Percentiles rank a stretch among this genome's conserved stretches.
Conservation (phyloP, 1,140 invertebrate genomes). For the Cotesia chilonis region DNA sequence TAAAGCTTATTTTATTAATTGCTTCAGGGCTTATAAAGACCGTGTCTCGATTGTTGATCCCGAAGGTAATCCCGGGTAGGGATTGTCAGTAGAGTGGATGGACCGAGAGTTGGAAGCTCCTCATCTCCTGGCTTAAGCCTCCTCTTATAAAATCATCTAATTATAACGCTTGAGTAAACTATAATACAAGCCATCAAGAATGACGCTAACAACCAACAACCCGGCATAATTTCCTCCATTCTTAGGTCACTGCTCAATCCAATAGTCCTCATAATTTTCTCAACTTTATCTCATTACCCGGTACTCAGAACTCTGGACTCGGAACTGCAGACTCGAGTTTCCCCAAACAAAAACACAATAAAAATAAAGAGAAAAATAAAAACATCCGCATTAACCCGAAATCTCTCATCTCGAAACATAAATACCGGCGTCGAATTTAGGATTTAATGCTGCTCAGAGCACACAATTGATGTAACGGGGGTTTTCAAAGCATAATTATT, state of each 20-base stretch:
- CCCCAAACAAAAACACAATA: too few relatives aligned
- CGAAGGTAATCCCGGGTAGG: slow-evolving; percentile 38
- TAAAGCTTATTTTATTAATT: slow-evolving; percentile 1
- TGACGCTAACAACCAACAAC: slow-evolving; percentile 23
- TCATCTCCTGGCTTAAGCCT: slow-evolving; percentile 12
- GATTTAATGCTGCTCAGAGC: neutral
- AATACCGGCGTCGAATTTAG: neutral
- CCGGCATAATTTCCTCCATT: neutral
- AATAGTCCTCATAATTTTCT: slow-evolving; percentile 4
- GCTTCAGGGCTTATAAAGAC: slow-evolving; percentile 29
- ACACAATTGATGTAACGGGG: slow-evolving; percentile 49
- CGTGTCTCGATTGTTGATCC: slow-evolving; percentile 50
- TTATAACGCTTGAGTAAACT: slow-evolving; percentile 60
- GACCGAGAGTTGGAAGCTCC: slow-evolving; percentile 43
- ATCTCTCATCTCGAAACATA: neutral
- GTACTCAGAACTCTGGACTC: too few relatives aligned
- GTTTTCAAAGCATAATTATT: slow-evolving; percentile 60
- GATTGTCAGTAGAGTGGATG: neutral
- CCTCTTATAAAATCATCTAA: slow-evolving; percentile 58
- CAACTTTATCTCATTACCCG: neutral
- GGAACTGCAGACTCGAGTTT: too few relatives aligned
- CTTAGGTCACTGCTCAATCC: slow-evolving; percentile 23
- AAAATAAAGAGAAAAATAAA: too few relatives aligned
- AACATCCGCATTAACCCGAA: neutral
- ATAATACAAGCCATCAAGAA: slow-evolving; percentile 35